Percentiles rank a stretch among this genome's conserved stretches.
Conservation (phyloP, 2,113 vertebrate genomes). For the Clarias magur region DNA sequence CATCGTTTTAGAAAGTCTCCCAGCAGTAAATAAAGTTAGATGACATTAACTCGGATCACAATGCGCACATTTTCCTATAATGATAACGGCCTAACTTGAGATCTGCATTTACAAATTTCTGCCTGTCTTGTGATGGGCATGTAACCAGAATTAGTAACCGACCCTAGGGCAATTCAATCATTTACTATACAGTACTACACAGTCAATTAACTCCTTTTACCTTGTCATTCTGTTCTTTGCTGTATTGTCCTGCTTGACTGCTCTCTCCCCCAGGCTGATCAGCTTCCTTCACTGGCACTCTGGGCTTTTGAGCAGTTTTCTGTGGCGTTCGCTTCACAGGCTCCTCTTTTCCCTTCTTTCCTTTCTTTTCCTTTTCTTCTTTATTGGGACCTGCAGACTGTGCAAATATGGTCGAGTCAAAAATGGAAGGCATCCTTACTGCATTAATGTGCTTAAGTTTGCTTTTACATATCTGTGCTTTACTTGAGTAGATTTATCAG, state of each 20-base stretch:
- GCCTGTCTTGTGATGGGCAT: neutral
- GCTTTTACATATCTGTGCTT: no score
- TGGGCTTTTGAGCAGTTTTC: conserved; percentile 70
- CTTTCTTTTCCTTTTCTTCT: conserved; percentile 87
- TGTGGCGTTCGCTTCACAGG: conserved; percentile 71
- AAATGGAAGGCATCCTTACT: no score
- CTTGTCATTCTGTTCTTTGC: conserved; percentile 79
- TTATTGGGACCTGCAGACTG: conserved; percentile 61
- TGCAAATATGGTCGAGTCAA: neutral
- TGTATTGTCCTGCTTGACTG: conserved; percentile 54
- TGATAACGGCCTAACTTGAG: neutral
- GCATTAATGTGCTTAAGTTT: no score
- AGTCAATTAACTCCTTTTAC: conserved; percentile 60
- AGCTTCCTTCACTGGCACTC: conserved; percentile 55
- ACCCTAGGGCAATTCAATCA: neutral
- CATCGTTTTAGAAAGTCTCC: no score
- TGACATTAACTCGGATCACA: neutral
- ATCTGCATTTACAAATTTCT: neutral
- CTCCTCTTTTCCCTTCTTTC: conserved; percentile 88
- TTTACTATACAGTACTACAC: neutral
- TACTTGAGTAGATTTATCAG: no score
- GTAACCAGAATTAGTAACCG: neutral
- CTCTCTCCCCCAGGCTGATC: conserved; percentile 49
- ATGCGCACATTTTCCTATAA: neutral
- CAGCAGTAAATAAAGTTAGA: no score